Evolutionary conservation across 1,140 invertebrate species (phyloP).

Genomic region (Nasonia vitripennis): DNA sequence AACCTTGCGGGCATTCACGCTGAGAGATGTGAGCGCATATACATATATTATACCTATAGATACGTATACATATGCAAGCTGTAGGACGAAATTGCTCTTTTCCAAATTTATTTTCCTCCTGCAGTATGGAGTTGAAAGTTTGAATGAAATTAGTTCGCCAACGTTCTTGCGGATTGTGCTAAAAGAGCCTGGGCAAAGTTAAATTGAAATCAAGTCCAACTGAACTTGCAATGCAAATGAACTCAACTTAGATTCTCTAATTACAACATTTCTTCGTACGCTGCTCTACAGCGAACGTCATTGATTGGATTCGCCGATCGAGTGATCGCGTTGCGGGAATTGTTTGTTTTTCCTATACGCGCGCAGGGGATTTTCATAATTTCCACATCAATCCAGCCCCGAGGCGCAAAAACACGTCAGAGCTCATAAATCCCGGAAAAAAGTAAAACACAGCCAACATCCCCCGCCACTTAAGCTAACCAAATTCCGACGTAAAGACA

Average conservation of each 20-base stretch:
- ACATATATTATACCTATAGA: not conserved
- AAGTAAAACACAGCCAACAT: not conserved
- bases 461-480: not conserved
- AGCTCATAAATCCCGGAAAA: not conserved
- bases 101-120: not conserved
- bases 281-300: too few relatives aligned
- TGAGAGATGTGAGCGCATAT: not conserved
- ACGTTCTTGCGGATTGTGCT: constrained; percentile 4
- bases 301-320: not conserved
- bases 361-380: too few relatives aligned
- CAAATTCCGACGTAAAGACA: not conserved
- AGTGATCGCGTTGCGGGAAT: not conserved
- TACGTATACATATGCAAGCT: not conserved
- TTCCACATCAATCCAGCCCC: too few relatives aligned
- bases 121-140: not conserved
- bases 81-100: not conserved
- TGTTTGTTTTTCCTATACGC: not conserved
- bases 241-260: constrained; percentile 1
- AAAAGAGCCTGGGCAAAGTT: not conserved
- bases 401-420: too few relatives aligned
- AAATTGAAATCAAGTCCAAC: not conserved
- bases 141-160: constrained; percentile 17
- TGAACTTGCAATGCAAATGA: constrained; percentile 20
- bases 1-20: not conserved
- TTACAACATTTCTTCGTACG: too few relatives aligned